A percentile compares a stretch with the other conserved stretches of the same genome.
These are phyloP conservation scores for Melanitta fusca DNA, from an alignment of 2,797 vertebrate genomes.

Conservation along the genomic window DNA sequence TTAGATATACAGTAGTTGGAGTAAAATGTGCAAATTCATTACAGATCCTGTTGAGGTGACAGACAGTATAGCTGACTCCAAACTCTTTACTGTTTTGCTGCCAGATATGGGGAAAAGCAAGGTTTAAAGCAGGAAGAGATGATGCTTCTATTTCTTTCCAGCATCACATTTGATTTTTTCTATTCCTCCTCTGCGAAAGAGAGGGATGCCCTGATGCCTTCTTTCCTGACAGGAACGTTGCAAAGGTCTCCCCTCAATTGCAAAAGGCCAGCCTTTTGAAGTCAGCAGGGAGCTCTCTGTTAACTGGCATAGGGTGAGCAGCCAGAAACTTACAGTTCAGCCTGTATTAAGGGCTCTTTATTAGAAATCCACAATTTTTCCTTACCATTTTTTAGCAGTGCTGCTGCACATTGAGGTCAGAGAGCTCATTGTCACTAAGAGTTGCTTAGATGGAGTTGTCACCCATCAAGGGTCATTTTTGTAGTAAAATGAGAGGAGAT, in stretches of 20 bases:
- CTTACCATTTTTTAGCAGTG: neutral
- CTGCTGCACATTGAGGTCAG: neutral
- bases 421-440: neutral
- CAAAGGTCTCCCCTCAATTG: conserved; percentile 55
- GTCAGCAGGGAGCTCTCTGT: conserved; percentile 43
- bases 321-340: conserved; percentile 32
- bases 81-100: conserved; percentile 52
- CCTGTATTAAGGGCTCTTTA: conserved; percentile 22
- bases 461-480: neutral
- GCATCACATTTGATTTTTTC: conserved; percentile 18
- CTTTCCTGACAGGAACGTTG: conserved; percentile 13
- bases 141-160: conserved; percentile 51
- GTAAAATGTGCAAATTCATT: conserved; percentile 91
- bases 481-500: conserved; percentile 38
- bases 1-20: conserved; percentile 95
- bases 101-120: conserved; percentile 57
- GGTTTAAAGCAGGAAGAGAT: conserved; percentile 39
- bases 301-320: neutral
- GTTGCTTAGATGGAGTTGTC: neutral
- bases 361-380: conserved; percentile 2
- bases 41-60: conserved; percentile 84
- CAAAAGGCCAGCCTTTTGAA: conserved; percentile 64
- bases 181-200: conserved; percentile 49
- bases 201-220: conserved; percentile 24
- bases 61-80: conserved; percentile 65